Conservation (phyloP, 2,113 vertebrate genomes). For the Xenus cinereus region DNA sequence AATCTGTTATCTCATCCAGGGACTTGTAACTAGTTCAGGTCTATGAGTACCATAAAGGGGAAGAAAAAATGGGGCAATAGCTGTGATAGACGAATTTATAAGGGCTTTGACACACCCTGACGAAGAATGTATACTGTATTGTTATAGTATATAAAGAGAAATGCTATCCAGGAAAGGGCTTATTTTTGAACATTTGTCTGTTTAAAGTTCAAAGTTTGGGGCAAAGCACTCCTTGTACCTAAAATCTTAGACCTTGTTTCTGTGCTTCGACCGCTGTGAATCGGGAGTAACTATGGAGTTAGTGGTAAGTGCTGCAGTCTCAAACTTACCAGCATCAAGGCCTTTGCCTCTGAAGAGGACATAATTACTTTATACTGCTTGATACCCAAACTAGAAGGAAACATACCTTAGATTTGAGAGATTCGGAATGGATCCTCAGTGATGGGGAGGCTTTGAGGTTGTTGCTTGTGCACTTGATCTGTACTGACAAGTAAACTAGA, state of each 20-base stretch:
- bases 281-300: neutral
- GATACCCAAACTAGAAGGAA: neutral
- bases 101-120: neutral
- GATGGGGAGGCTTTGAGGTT: neutral
- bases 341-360: neutral
- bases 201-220: neutral
- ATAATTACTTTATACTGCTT: neutral
- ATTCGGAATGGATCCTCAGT: neutral
- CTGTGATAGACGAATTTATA: neutral
- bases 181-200: neutral
- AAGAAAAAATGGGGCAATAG: neutral
- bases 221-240: neutral
- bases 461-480: neutral
- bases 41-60: neutral
- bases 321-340: fast-evolving
- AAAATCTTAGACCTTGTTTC: neutral
- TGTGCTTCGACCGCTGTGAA: neutral
- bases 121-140: neutral
- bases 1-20: neutral
- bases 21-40: neutral
- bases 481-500: neutral
- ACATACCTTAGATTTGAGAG: neutral
- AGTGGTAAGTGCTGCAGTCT: neutral
- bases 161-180: neutral
- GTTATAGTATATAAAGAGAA: neutral